A percentile compares a stretch with the other conserved stretches of the same genome.
Conservation (phyloP, 1,140 invertebrate species). For the Augochlora pura region DNA sequence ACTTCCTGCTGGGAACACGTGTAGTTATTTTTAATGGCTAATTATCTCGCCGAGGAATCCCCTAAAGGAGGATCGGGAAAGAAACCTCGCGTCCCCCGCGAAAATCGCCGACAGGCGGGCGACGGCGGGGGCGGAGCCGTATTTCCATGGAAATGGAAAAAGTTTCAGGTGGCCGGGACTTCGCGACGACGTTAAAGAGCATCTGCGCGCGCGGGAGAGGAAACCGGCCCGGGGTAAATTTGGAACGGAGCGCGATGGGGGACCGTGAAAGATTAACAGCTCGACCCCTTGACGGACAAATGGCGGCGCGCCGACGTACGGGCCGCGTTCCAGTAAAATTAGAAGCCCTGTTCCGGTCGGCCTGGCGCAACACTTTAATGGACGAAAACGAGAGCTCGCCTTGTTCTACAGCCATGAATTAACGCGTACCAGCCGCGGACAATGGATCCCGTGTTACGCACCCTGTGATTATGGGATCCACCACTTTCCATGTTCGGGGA, state of each 20-base stretch:
- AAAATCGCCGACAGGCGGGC: constrained; percentile 12
- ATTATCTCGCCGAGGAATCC: background rate
- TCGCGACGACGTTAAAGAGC: background rate
- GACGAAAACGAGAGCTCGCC: background rate
- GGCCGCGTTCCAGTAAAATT: constrained; percentile 27
- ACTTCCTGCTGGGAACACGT: background rate
- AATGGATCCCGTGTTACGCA: no score
- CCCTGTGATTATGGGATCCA: no score
- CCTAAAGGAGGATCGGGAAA: background rate
- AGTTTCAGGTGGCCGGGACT: constrained; percentile 8
- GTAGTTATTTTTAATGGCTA: background rate
- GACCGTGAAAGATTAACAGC: constrained; percentile 26
- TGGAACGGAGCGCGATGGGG: constrained; percentile 13
- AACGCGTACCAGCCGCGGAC: no score
- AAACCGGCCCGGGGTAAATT: constrained; percentile 15
- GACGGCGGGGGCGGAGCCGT: no score
- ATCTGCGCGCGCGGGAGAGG: background rate
- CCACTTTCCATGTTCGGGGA: no score
- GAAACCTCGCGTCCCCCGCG: background rate
- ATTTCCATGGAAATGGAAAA: constrained; percentile 17
- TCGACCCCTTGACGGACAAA: constrained; percentile 26
- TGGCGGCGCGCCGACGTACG: background rate
- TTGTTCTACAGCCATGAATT: background rate
- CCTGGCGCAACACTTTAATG: background rate
- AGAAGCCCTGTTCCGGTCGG: background rate